Evolutionary conservation across 2,888 invertebrate genomes (phyloP), one percentile per base, ranked within the genome.

Genomic region (Sinodicranocentrus sp.): DNA sequence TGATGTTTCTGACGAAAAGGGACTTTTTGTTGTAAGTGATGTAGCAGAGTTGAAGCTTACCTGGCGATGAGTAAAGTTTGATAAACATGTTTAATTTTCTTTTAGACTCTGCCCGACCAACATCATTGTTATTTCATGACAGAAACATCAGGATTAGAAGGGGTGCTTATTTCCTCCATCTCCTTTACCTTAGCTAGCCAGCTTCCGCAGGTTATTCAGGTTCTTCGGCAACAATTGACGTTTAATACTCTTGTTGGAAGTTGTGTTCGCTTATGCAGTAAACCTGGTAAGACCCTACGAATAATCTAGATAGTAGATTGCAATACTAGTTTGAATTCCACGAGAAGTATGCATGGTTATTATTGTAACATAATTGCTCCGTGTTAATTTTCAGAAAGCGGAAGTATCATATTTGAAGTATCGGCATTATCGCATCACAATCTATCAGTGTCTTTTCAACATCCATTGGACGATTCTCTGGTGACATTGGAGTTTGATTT

Each of bases 151-250:
- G 93, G 93, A 28, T 91, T 96, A 91, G 94, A 94, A 86, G 97
- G 96, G 5, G 93, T 95, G 87, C 91, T 95, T 89, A 94, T 97
- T 68, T 92, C 93, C 68, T 95, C 94, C 85, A 94, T 98, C 79
- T 97, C 97, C 0, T 98, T 98, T 91, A 97, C 96, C 0, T 97
- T 98, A 91, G 98, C 98, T 0, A 94, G 95, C 6, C 97, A 97
- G 90, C 97, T 98, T 82, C 95, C 97, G 65, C 94, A 95, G 90
- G 95, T 98, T 88, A 92, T 98, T 44, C 94, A 94, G 48, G 93
- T 94, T 86, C 92, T 98, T 17, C 93, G 98, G 2, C 97, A 97
- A 89, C 98, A 98, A 91, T 95, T 97, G 44, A 92, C 98, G 17
- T 98, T 98, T 91, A 98, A 98, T 91, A 94, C 96, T 19, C 93